phyloP scores from a whole-genome alignment of 2,113 vertebrate genomes.

The Mesitornis unicolor region DNA sequence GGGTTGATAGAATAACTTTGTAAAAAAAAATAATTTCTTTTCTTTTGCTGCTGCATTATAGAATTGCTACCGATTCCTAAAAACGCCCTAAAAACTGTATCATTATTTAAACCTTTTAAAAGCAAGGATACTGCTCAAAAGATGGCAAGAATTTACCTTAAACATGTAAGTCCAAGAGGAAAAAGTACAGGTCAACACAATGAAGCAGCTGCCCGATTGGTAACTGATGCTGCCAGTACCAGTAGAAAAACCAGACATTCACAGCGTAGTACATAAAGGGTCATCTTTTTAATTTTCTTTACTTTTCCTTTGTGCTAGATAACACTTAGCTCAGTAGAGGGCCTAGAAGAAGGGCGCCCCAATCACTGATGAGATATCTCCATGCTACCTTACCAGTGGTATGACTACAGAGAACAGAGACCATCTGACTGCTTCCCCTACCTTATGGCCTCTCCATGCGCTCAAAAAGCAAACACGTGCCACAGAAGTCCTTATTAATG shows the following conservation, averaged over 20 bases:
- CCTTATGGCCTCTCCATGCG: accelerated
- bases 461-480: not conserved
- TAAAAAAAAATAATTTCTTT: too few species aligned
- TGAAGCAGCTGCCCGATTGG: not conserved
- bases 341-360: not conserved
- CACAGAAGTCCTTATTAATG: not conserved
- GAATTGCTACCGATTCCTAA: not conserved
- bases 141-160: not conserved
- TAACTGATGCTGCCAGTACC: not conserved
- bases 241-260: not conserved
- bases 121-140: not conserved
- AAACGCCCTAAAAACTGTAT: not conserved
- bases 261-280: not conserved
- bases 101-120: not conserved
- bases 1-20: too few species aligned
- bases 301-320: not conserved
- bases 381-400: not conserved
- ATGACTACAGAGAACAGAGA: not conserved
- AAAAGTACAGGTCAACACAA: not conserved
- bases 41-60: not conserved
- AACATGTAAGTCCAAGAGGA: not conserved
- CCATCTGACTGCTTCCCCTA: not conserved
- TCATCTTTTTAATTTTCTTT: not conserved
- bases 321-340: not conserved
- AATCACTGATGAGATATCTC: accelerated